Conservation (phyloP, 2,888 invertebrate genomes). For the Geophilus truncorum region DNA sequence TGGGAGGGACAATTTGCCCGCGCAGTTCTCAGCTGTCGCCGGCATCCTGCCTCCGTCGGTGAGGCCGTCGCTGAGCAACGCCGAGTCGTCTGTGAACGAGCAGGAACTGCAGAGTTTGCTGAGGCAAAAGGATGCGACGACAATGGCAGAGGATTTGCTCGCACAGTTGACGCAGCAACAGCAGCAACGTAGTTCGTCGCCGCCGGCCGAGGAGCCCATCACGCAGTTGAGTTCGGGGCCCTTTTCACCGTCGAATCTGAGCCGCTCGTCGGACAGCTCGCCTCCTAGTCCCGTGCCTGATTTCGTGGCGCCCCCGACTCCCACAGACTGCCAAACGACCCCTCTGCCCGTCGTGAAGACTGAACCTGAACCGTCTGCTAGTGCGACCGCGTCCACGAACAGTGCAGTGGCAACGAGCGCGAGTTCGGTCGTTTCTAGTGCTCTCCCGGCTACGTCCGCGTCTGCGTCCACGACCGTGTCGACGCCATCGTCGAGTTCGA, state of each 20-base stretch:
- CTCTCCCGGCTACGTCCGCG: no score
- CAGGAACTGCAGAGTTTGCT: slow-evolving; percentile 67
- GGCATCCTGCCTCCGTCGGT: no score
- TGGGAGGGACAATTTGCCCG: neutral
- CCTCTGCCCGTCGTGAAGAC: neutral
- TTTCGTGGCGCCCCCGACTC: slow-evolving; percentile 31
- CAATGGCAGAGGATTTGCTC: slow-evolving; percentile 79
- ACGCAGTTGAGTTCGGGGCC: slow-evolving; percentile 38
- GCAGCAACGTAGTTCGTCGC: slow-evolving; percentile 7
- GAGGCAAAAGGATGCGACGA: slow-evolving; percentile 68
- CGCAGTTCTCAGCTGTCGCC: no score
- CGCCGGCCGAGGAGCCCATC: slow-evolving; percentile 33
- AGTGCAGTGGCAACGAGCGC: neutral
- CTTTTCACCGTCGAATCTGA: slow-evolving; percentile 37
- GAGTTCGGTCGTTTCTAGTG: no score
- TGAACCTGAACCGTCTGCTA: neutral
- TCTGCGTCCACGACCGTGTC: neutral
- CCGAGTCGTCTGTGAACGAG: slow-evolving; percentile 56
- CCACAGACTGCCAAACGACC: slow-evolving; percentile 31
- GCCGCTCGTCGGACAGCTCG: slow-evolving; percentile 43
- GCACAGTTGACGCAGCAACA: slow-evolving; percentile 67
- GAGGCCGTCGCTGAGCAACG: no score
- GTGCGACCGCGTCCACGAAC: slow-evolving; percentile 17
- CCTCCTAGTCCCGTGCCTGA: slow-evolving; percentile 33
- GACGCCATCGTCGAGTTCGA: neutral